Percentiles rank a stretch among this genome's conserved stretches.
phyloP scores from a whole-genome alignment of 2,888 invertebrate species.

The Tuberolachnus salignus region DNA sequence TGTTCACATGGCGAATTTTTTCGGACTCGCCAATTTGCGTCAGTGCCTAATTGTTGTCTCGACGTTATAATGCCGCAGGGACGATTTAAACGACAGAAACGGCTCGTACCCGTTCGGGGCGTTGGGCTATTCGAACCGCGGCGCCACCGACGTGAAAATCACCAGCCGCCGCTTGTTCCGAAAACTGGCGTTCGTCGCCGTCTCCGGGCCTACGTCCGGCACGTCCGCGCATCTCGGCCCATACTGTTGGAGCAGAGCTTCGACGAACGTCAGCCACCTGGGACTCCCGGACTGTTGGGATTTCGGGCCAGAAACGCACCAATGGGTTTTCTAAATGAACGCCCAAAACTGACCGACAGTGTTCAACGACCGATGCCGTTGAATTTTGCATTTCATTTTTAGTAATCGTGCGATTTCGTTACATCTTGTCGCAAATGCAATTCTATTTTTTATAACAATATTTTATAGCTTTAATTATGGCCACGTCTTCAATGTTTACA shows the following conservation, averaged over 20 bases:
- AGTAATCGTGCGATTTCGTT: no score
- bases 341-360: no score
- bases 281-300: constrained; percentile 79
- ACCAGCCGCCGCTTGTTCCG: constrained; percentile 61
- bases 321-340: constrained; percentile 51
- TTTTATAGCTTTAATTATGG: no score
- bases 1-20: no score
- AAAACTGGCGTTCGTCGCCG: constrained; percentile 63
- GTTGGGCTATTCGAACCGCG: constrained; percentile 73
- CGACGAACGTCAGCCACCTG: constrained; percentile 69
- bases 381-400: no score
- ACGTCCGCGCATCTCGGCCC: constrained; percentile 62
- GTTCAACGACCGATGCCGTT: no score
- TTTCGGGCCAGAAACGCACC: constrained; percentile 68
- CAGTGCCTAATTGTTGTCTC: no score
- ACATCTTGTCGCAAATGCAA: no score
- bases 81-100: constrained; percentile 73
- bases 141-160: constrained; percentile 74
- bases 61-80: constrained; percentile 61
- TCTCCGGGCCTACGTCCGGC: constrained; percentile 61
- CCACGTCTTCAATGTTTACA: no score
- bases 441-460: no score
- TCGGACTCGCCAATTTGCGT: no score
- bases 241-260: constrained; percentile 77
- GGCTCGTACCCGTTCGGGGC: constrained; percentile 75